Conservation (phyloP, 2,797 vertebrate species). For the Squalus acanthias region DNA sequence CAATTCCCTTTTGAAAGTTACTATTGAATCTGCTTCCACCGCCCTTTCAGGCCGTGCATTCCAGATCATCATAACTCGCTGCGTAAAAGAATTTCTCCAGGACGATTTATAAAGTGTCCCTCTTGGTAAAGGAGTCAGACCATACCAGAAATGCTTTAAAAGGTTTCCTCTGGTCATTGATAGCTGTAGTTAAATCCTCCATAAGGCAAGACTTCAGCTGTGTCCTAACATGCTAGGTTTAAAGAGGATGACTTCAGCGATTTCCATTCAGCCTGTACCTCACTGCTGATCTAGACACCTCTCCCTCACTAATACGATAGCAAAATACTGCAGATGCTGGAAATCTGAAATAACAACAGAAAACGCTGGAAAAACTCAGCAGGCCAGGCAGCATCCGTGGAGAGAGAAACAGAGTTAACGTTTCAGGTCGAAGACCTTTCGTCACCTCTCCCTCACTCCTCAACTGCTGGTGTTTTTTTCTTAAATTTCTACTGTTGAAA, state of each 20-base stretch:
- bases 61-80: background rate
- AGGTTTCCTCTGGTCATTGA: background rate
- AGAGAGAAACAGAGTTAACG: too few relatives aligned
- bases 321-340: too few relatives aligned
- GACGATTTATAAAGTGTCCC: background rate
- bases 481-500: background rate
- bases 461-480: background rate
- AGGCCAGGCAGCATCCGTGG: too few relatives aligned
- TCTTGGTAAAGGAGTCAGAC: background rate
- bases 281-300: background rate
- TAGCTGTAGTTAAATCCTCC: background rate
- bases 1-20: background rate
- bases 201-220: background rate
- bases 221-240: background rate
- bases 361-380: too few relatives aligned
- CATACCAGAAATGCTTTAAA: background rate
- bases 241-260: background rate
- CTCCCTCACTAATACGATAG: too few relatives aligned
- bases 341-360: too few relatives aligned
- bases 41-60: background rate
- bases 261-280: background rate
- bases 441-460: too few relatives aligned
- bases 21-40: background rate
- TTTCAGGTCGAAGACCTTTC: too few relatives aligned
- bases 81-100: background rate